Evolutionary conservation across 2,113 vertebrate genomes (phyloP), one percentile per base, ranked within the genome.

Genomic region (Phocoena phocoena): DNA sequence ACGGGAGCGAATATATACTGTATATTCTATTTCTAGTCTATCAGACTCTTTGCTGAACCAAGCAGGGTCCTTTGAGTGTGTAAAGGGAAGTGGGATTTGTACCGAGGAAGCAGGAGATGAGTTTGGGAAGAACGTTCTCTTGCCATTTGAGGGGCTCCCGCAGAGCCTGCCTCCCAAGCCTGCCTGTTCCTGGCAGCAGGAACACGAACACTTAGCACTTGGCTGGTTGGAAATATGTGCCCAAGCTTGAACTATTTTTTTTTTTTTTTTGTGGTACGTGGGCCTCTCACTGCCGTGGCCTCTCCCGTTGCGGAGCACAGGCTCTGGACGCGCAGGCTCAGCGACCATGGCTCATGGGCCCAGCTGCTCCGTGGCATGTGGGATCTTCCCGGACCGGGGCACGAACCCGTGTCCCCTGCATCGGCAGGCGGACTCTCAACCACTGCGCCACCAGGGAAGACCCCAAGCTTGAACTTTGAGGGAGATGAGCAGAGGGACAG

Each of bases 91-190:
- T 31, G 71, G 23, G 8, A 2, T 55, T 92, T 41, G 80, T 10
- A 12, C 14, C 0, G 0, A 65, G n/a, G 28, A n/a, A 10, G 60
- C 25, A 60, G 81, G 67, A 65, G 84, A 26, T 8, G 8, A 1
- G 14, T 36, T 73, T 71, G 58, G 33, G 33, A 82, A 55, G 90
- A 11, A 14, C 1, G 1, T 21, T 47, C 7, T 28, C 12, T 28
- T 28, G 26, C n/a, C n/a, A 0, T 3, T 8, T 2, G 41, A 47
- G n/a, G 50, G 36, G 13, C 9, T 9, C 11, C 8, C 15, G 11
- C 36, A 44, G 18, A 23, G 6, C 36, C 38, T 47, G 38, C 41
- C 25, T 26, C 21, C 60, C 20, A 1, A 1, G 0, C 47, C 47
- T 50, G 12, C 47, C 47, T 50, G 0, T 7, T 50, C 7, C 41